These are phyloP conservation scores for Branchellion lobata DNA, from an alignment of 2,888 invertebrate species.

Conservation along the genomic window DNA sequence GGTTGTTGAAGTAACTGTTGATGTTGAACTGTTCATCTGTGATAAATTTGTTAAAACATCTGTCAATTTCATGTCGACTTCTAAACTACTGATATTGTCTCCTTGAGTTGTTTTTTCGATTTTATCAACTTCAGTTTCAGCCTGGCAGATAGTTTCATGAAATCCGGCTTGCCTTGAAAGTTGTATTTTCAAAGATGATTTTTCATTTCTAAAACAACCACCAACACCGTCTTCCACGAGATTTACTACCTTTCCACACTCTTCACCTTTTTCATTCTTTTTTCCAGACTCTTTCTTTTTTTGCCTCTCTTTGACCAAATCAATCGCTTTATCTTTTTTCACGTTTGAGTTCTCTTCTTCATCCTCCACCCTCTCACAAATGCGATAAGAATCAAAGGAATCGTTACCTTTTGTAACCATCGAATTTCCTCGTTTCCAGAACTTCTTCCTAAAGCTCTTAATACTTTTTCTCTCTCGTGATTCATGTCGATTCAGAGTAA, in stretches of 20 bases:
- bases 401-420: background rate
- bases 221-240: background rate
- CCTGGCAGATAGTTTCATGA: background rate
- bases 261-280: background rate
- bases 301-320: too few species aligned
- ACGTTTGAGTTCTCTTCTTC: background rate
- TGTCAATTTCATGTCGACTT: too few species aligned
- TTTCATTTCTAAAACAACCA: background rate
- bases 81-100: too few species aligned
- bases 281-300: background rate
- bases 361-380: background rate
- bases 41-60: too few species aligned
- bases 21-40: too few species aligned
- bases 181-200: background rate
- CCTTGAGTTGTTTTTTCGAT: background rate
- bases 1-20: too few species aligned
- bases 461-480: background rate
- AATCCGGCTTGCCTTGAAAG: background rate
- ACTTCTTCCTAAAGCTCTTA: background rate
- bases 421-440: background rate
- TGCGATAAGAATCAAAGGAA: background rate
- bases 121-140: background rate
- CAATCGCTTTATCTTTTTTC: constrained; percentile 9
- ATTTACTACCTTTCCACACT: background rate
- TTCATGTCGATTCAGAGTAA: background rate